Evolutionary conservation across 2,797 vertebrate species (phyloP).

Genomic region (Peromyscus aztecus): DNA sequence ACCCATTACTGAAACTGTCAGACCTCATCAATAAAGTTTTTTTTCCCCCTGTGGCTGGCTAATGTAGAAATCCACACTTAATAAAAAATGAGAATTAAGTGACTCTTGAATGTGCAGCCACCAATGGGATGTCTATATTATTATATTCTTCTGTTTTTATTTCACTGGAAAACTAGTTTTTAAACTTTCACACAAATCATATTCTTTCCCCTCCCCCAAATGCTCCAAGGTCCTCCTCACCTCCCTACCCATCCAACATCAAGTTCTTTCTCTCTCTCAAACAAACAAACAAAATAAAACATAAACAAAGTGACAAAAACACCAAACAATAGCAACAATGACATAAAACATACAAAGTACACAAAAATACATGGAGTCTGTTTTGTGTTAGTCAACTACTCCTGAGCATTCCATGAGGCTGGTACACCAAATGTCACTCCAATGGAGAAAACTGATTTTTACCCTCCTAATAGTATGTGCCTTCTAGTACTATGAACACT

Average conservation of each 20-base stretch:
- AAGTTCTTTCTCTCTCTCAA: not conserved
- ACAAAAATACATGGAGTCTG: not conserved
- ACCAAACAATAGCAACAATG: not conserved
- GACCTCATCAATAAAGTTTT: not conserved
- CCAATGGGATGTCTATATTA: not conserved
- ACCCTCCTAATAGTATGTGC: not conserved
- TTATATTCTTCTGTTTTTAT: not conserved
- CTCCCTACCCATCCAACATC: not conserved
- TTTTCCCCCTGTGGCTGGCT: not conserved
- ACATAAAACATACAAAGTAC: not conserved
- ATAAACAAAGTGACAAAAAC: not conserved
- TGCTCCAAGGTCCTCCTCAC: not conserved
- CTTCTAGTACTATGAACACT: not conserved
- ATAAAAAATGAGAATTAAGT: not conserved
- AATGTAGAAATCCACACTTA: not conserved
- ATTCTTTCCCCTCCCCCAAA: too few species aligned
- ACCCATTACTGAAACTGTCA: not conserved
- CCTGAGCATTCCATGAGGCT: too few species aligned
- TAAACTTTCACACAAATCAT: not conserved
- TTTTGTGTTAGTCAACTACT: not conserved
- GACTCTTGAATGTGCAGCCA: not conserved
- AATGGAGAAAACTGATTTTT: not conserved
- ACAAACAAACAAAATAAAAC: not conserved
- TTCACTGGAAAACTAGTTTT: not conserved
- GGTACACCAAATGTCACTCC: too few species aligned